phyloP scores from a whole-genome alignment of 2,113 vertebrate species.

The Mungos mungo region DNA sequence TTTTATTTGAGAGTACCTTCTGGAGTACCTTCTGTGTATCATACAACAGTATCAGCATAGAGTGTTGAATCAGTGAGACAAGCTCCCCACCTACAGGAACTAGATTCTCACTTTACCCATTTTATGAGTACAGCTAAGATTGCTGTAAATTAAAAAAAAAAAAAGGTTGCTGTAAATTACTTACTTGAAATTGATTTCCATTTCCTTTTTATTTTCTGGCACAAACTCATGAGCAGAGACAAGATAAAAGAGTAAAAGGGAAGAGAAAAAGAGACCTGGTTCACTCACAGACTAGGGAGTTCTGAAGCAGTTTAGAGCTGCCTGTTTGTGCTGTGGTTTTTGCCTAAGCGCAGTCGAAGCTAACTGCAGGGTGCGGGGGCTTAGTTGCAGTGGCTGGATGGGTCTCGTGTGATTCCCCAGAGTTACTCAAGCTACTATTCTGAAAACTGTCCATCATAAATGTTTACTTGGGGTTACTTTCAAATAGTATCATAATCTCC shows the following conservation, averaged over 20 bases:
- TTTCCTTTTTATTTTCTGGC: constrained; percentile 30
- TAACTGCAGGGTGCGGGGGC: background rate
- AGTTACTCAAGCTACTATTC: background rate
- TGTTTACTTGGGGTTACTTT: background rate
- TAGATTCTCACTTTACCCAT: background rate
- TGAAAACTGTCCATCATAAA: background rate
- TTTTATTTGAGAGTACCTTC: background rate
- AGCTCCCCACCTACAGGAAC: background rate
- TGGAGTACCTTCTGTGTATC: background rate
- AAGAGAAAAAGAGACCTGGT: background rate
- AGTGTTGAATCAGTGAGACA: background rate
- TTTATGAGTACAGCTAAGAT: constrained; percentile 5
- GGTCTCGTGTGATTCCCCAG: background rate
- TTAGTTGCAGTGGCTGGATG: background rate
- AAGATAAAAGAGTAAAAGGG: background rate
- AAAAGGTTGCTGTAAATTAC: background rate
- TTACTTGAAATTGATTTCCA: background rate
- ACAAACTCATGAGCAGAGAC: background rate
- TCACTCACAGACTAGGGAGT: background rate
- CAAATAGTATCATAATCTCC: background rate
- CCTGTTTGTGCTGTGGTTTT: background rate
- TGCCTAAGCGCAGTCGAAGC: background rate
- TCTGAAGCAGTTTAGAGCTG: background rate
- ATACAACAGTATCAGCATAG: background rate
- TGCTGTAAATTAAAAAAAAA: background rate